Base-by-base conservation (phyloP, 2,888 invertebrate genomes). In the Diarsia rubi region DNA sequence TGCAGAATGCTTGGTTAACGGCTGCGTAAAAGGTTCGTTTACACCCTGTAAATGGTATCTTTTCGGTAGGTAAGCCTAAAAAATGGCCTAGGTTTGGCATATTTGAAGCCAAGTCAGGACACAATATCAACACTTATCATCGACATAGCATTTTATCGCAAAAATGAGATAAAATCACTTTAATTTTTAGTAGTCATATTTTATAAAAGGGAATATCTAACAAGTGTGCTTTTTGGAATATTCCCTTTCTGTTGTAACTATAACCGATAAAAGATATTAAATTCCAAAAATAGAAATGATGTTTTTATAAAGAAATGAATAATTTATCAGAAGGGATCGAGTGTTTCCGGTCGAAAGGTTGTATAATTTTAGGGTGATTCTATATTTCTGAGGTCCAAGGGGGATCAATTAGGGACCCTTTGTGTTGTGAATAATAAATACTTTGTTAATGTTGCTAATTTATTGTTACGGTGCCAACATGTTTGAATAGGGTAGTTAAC, bases 381-480 rank as follows among this genome's bases (percentile, higher is more conserved):
- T 65, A 74, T 81, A 81, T 70, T 69, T 60, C n/a, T 66, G 42
- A 31, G 65, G 6, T n/a, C 24, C 9, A 24, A 57, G 71, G 42
- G 63, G 71, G 49, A 57, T 62, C 62, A 81, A 24, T 68, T 47
- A 49, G 5, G 24, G 14, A 31, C 24, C 52, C 44, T 77, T 68
- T 77, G 69, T 54, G 63, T 77, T 77, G 69, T 42, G 37, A 54
- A 76, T 80, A 62, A n/a, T 47, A 72, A 79, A 70, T 79, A 47
- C 60, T 62, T 73, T n/a, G 27, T 8, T 47, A 27, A 72, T 62
- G 72, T 72, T n/a, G n/a, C 5, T 27, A 27, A 72, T 47, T 79
- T 72, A 76, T 72, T 52, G 52, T 60, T 79, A 11, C 19, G 4
- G 3, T 6, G 24, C 37, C 16, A n/a, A 60, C 52, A 79, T 52